Base-by-base conservation (phyloP, 2,113 vertebrate genomes). In the Thinocorus orbignyianus region DNA sequence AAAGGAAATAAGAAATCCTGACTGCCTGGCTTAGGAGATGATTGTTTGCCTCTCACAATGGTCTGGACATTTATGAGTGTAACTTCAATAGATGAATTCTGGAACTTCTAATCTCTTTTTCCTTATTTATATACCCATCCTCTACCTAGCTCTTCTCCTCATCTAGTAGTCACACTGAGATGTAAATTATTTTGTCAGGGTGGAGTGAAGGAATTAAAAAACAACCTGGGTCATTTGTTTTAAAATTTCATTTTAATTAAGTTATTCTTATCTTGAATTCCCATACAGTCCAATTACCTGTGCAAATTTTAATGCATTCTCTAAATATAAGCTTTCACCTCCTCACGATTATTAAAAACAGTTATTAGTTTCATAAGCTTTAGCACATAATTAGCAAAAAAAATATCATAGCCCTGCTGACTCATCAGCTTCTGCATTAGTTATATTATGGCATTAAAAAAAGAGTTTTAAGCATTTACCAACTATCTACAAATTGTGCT, bases 341-440 rank as follows among this genome's bases (percentile, higher is more conserved):
- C 26, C 42, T 91, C 31, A 24, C 9, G 78, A 48, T 86, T 96
- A 90, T 90, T 96, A 90, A 96, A 94, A 96, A 33, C 61, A 93
- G 42, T 88, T 96, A 94, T 84, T 84, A 96, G 17, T 94, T 96
- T 95, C 82, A 88, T 90, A 96, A 93, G 88, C 81, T 72, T 86
- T 84, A 73, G 42, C 51, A 69, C 30, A 37, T 96, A 96, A 96
- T 95, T 94, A 96, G 79, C 44, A 92, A 90, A 91, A 44, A 92
- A 85, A 35, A 3, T 66, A 77, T 82, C 68, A 68, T 11, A 86
- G 52, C 10, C 14, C 28, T 88, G 80, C 88, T 95, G 90, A 82
- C 60, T 96, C 95, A 94, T 92, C 95, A 88, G 42, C 52, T 95
- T 86, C 51, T 90, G 7, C 33, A 71, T 1, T 92, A 33, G 7